Conservation (phyloP, 2,888 invertebrate species). For the Noctua fimbriata region DNA sequence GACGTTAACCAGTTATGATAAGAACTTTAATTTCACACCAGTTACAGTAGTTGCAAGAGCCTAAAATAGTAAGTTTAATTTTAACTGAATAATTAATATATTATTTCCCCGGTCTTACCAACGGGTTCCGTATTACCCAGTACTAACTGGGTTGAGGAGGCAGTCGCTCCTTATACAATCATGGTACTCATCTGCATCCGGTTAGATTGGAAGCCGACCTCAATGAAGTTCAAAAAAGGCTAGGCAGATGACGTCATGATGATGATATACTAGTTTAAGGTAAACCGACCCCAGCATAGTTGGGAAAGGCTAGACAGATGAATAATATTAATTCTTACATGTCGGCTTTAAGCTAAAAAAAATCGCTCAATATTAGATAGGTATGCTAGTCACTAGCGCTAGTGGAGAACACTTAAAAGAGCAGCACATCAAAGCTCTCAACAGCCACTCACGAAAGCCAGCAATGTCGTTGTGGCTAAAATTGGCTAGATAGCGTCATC, state of each 20-base stretch:
- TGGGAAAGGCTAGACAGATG: no score
- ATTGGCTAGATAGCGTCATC: neutral
- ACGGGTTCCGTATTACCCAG: neutral
- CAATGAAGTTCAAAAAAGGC: no score
- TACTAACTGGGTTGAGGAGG: neutral
- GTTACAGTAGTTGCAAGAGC: slow-evolving; percentile 25
- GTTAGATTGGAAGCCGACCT: no score
- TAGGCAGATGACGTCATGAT: no score
- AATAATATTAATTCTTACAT: no score
- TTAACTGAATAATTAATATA: slow-evolving; percentile 11
- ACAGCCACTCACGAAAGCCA: neutral
- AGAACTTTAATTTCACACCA: slow-evolving; percentile 63
- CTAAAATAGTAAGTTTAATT: slow-evolving; percentile 41
- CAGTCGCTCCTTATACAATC: neutral
- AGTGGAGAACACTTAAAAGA: neutral
- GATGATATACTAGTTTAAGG: no score
- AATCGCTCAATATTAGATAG: no score
- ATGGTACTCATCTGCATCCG: no score
- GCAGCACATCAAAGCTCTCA: no score
- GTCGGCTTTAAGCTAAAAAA: no score
- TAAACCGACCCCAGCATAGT: no score
- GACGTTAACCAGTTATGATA: slow-evolving; percentile 67
- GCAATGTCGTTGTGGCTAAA: neutral
- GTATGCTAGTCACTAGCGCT: no score
- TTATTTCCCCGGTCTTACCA: neutral